Base-by-base conservation (phyloP, 2,888 invertebrate genomes). In the Tortricodes alternella region DNA sequence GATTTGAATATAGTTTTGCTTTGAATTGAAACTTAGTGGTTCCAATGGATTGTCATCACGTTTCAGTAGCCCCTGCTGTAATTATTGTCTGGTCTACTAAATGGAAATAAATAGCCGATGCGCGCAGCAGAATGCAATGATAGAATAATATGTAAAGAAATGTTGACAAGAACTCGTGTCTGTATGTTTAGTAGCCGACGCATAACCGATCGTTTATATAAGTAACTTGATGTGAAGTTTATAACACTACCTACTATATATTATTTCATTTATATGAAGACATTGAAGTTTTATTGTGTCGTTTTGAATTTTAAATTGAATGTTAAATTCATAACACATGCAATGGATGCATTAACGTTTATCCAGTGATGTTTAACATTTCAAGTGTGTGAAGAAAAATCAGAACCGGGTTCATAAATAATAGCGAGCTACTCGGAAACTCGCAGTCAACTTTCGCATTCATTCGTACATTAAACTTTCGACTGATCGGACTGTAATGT, bases 251-350 rank as follows among this genome's bases (percentile, higher is more conserved):
- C n/a, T n/a, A n/a, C n/a, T n/a, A 49, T 48, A 37, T 18, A 18
- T 43, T 35, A 56, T 49, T 49, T 49, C 49, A 49, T 27, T 49
- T 56, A 44, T 44, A 49, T 57, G 43, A 27, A 62, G 35, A 62
- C 59, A 66, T 66, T 70, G 71, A 51, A 72, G 71, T 80, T 78
- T 71, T 73, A 75, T 75, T 74, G 73, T 59, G 68, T 68, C 65
- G 59, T 76, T 81, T 78, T 77, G 58, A 75, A 80, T 74, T 78
- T 79, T 59, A 70, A 72, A 80, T 74, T 19, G 50, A 60, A 37
- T 51, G 63, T 64, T 72, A 73, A 67, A 64, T 62, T 61, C 63
- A 73, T 73, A 68, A 65, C 63, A 61, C 63, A 74, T 74, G 66
- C 68, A 70, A 62, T 63, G 58, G 67, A 73, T 67, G 65, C 71